Evolutionary conservation across 30 jellyfish, hydroid and myxozoan species (phyloP).

Genomic region (Catostylus mosaicus): DNA sequence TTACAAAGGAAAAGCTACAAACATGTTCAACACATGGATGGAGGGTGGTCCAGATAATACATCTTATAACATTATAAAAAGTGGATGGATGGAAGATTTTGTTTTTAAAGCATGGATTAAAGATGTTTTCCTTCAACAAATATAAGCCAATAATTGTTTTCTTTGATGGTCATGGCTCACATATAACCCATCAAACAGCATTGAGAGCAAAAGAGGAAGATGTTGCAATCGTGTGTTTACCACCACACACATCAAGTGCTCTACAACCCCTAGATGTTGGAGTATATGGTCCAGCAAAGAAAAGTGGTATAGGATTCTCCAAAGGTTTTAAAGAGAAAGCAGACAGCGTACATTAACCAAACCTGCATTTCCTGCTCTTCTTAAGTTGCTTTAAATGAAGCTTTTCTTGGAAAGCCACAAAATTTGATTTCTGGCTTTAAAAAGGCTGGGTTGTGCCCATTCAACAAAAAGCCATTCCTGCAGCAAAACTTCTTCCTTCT

Average conservation of each 20-base stretch:
- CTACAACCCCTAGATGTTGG: slow-evolving; percentile 51
- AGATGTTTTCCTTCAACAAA: slow-evolving; percentile 26
- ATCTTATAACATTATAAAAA: slow-evolving; percentile 2
- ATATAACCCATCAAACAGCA: slow-evolving; percentile 35
- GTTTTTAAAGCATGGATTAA: slow-evolving; percentile 49
- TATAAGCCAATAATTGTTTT: slow-evolving; percentile 3
- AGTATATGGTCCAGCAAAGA: slow-evolving; percentile 45
- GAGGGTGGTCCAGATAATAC: slow-evolving; percentile 33
- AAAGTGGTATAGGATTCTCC: slow-evolving; percentile 30
- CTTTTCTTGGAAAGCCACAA: slow-evolving; percentile 14
- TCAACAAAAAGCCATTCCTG: slow-evolving; percentile 23
- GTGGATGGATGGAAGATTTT: slow-evolving; percentile 48
- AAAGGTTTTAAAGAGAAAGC: slow-evolving; percentile 40
- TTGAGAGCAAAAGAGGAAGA: slow-evolving; percentile 25
- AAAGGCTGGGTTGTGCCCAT: slow-evolving; percentile 36
- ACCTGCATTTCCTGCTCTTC: slow-evolving; percentile 43
- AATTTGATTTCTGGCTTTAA: slow-evolving; percentile 31
- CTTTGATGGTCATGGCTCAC: slow-evolving; percentile 60
- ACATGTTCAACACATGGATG: slow-evolving; percentile 39
- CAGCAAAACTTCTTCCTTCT: slow-evolving; percentile 8
- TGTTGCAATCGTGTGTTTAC: slow-evolving; percentile 51
- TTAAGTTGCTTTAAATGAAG: slow-evolving; percentile 3
- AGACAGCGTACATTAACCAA: slow-evolving; percentile 34
- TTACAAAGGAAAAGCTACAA: slow-evolving; percentile 52
- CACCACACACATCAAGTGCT: slow-evolving; percentile 40